Conservation (phyloP, 37 sponge, comb jelly and placozoan species). For the Spongilla lacustris region DNA sequence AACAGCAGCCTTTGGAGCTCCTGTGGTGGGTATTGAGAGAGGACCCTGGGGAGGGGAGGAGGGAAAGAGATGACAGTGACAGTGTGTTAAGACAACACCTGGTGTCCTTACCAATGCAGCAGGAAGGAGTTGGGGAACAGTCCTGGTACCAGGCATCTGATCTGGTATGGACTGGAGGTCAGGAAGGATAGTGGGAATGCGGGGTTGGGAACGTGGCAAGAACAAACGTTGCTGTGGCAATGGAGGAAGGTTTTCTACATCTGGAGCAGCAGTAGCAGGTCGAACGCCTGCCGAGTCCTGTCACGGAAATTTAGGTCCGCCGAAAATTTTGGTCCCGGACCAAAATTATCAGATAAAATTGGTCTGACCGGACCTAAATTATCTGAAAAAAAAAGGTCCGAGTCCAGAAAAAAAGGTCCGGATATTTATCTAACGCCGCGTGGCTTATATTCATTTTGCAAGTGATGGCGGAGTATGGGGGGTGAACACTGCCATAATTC, state of each 20-base stretch:
- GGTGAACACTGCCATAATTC: too few species aligned
- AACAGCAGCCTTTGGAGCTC: not conserved
- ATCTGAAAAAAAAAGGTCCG: too few species aligned
- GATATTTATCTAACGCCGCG: too few species aligned
- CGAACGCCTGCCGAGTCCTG: not conserved
- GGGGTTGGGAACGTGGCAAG: constrained; percentile 55
- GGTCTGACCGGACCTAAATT: too few species aligned
- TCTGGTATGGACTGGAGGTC: constrained; percentile 4
- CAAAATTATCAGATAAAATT: too few species aligned
- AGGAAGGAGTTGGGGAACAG: constrained; percentile 14
- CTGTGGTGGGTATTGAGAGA: constrained; percentile 25
- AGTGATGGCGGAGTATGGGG: too few species aligned
- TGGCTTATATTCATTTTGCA: too few species aligned
- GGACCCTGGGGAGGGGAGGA: constrained; percentile 59
- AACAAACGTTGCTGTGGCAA: constrained; percentile 56
- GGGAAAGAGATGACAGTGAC: not conserved
- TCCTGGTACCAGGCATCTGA: constrained; percentile 6
- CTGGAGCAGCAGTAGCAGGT: not conserved
- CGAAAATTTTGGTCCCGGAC: too few species aligned
- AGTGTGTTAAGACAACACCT: not conserved
- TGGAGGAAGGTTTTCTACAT: constrained; percentile 61
- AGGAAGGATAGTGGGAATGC: constrained; percentile 25
- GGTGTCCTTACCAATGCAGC: constrained; percentile 47
- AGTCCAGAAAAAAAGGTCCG: too few species aligned
- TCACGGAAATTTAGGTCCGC: not conserved